These are phyloP conservation scores for Amyelois transitella DNA, from an alignment of 1,140 invertebrate species.

Conservation along the genomic window DNA sequence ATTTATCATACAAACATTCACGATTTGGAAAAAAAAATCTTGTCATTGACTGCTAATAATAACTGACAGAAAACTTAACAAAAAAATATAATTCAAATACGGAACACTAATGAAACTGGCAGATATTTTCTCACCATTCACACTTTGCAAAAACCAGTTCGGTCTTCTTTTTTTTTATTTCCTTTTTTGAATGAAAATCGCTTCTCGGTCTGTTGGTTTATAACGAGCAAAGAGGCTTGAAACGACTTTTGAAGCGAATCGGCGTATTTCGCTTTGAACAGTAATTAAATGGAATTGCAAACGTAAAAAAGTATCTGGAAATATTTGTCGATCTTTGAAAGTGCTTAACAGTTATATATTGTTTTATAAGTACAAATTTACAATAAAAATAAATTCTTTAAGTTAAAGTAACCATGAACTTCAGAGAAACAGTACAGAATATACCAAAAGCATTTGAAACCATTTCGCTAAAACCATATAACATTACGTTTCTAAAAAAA, in stretches of 20 bases:
- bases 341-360: background rate
- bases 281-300: background rate
- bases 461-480: too few relatives aligned
- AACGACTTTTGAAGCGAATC: background rate
- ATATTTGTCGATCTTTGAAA: background rate
- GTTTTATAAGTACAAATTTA: too few relatives aligned
- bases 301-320: background rate
- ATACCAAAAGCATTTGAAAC: too few relatives aligned
- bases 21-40: too few relatives aligned
- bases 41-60: too few relatives aligned
- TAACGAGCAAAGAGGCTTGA: background rate
- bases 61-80: background rate
- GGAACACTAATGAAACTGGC: background rate
- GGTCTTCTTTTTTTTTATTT: background rate
- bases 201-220: background rate
- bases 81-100: background rate
- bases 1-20: too few relatives aligned
- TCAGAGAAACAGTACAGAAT: too few relatives aligned
- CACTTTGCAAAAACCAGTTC: background rate
- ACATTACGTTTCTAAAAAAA: too few relatives aligned
- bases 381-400: too few relatives aligned
- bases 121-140: background rate
- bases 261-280: background rate
- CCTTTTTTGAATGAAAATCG: background rate
- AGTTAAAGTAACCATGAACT: background rate